Evolutionary conservation across 2,797 vertebrate species (phyloP), one percentile per base, ranked within the genome.

Genomic region (Acipenser ruthenus): DNA sequence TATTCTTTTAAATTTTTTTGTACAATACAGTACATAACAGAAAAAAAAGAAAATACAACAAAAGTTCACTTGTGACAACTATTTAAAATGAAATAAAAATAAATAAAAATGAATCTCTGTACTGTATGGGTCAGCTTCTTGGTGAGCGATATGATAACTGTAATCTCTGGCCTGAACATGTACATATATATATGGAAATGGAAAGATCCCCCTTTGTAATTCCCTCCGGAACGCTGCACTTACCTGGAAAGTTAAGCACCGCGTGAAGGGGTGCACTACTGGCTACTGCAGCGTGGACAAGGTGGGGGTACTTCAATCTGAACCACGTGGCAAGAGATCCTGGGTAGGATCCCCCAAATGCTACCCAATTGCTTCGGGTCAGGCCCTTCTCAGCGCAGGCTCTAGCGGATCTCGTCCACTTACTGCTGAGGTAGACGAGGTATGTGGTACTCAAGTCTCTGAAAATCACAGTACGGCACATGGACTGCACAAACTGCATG

Each of bases 251-350:
- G 80, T 88, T 88, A 62, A 84, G 75, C 0, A 81, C 72, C 3
- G 85, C 82, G 8, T 85, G 62, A 18, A 88, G 68, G 0, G 84
- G 84, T 52, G 82, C 80, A 8, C 84, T 89, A 6, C 79, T 84
- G 60, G 86, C 86, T 55, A 86, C 75, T 3, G 86, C 74, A 15
- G 80, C 81, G 8, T 86, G 73, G n/a, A 88, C 84, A 62, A 89
- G 72, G 50, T 87, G 77, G 0, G 86, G 82, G 52, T 86, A 87
- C 75, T 92, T 92, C 66, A 88, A 73, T 62, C 85, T 79, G 73
- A 90, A 85, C 83, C 86, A 87, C 1, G 83, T 81, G 6, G 83
- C 86, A 0, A 90, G 82, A 6, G 81, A 87, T 9, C 88, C 86
- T 0, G 85, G 83, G 65, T 88, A 89, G 2, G 88, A 91, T 11